Conservation (phyloP, 2,888 invertebrate species). For the Argyresthia albistria region DNA sequence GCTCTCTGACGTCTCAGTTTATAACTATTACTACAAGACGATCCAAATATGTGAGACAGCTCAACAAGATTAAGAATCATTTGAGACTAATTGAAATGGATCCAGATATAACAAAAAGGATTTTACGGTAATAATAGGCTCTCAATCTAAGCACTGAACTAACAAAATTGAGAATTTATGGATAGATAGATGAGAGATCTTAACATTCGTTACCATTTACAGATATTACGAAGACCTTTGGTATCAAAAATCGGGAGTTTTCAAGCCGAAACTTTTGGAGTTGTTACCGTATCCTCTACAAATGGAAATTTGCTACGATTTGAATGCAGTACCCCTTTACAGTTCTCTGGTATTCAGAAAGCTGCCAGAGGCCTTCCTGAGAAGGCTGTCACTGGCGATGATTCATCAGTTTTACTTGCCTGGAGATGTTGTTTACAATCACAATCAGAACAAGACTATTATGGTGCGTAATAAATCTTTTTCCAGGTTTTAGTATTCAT, state of each 20-base stretch:
- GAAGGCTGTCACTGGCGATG: slow-evolving; percentile 63
- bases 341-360: slow-evolving; percentile 65
- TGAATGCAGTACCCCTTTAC: slow-evolving; percentile 62
- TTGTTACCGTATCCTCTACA: slow-evolving; percentile 58
- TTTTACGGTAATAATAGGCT: slow-evolving; percentile 40
- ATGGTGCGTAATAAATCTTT: slow-evolving; percentile 45
- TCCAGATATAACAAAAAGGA: slow-evolving; percentile 40
- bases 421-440: slow-evolving; percentile 62
- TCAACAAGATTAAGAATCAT: slow-evolving; percentile 56
- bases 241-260: slow-evolving; percentile 66
- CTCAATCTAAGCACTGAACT: neutral
- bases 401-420: slow-evolving; percentile 66
- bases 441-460: slow-evolving; percentile 61
- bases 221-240: slow-evolving; percentile 68
- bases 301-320: slow-evolving; percentile 66
- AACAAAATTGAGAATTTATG: neutral
- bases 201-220: slow-evolving; percentile 4
- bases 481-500: too few relatives aligned
- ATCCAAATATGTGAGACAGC: slow-evolving; percentile 51
- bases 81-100: slow-evolving; percentile 54
- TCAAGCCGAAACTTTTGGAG: slow-evolving; percentile 47
- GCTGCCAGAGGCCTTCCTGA: slow-evolving; percentile 64
- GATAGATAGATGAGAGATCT: neutral
- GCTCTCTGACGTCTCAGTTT: slow-evolving; percentile 62
- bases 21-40: slow-evolving; percentile 60